phyloP scores from a whole-genome alignment of 2,888 invertebrate species.

The Neria commutata region DNA sequence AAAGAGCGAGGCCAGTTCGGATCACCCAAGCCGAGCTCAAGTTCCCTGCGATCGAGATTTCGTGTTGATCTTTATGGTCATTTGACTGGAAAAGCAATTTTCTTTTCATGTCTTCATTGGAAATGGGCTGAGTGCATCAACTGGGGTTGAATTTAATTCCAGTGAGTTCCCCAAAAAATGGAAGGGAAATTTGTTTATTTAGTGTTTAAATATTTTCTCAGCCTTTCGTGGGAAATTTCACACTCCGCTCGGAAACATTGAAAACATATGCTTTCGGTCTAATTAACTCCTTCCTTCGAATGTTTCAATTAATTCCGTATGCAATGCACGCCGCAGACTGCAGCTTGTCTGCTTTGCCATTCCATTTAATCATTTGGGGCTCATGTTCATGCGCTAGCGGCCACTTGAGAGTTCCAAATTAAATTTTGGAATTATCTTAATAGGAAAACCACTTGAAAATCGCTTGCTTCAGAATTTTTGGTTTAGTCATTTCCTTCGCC shows the following conservation, averaged over 20 bases:
- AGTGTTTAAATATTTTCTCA: constrained; percentile 19
- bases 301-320: constrained; percentile 38
- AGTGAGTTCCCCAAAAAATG: no score
- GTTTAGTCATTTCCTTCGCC: constrained; percentile 48
- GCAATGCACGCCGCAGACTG: constrained; percentile 18
- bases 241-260: no score
- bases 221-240: constrained; percentile 48
- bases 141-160: no score
- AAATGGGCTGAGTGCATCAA: background rate
- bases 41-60: no score
- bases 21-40: no score
- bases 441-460: constrained; percentile 39
- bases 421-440: constrained; percentile 10
- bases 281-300: constrained; percentile 40
- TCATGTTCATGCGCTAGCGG: background rate
- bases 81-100: constrained; percentile 12
- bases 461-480: constrained; percentile 33
- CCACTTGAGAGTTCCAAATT: background rate
- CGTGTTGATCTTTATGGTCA: constrained; percentile 14
- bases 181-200: constrained; percentile 47
- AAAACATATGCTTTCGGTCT: constrained; percentile 42
- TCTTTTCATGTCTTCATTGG: background rate
- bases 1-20: no score
- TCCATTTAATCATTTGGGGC: background rate
- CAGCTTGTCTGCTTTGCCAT: background rate